These are phyloP conservation scores for Limnephilus lunatus DNA, from an alignment of 2,888 invertebrate species.

Conservation along the genomic window DNA sequence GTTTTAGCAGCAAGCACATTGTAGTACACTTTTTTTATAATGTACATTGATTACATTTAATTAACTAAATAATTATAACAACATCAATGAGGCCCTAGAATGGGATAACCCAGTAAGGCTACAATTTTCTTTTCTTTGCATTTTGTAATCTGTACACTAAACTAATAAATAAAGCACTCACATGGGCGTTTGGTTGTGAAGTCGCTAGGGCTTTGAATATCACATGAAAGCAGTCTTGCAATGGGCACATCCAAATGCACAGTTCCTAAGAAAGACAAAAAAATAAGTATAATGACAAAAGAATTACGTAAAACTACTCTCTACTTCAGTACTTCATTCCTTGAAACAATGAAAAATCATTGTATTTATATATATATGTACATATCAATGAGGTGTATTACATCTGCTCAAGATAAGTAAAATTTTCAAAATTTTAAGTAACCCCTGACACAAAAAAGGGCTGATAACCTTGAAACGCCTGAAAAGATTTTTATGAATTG, in stretches of 20 bases:
- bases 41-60: too few species aligned
- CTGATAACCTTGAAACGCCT: too few species aligned
- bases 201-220: constrained; percentile 60
- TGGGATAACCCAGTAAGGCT: too few species aligned
- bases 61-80: too few species aligned
- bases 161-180: constrained; percentile 42
- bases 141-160: too few species aligned
- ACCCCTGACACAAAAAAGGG: too few species aligned
- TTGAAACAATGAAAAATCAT: neutral
- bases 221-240: constrained; percentile 71
- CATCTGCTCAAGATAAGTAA: neutral
- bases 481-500: too few species aligned
- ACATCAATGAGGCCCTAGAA: too few species aligned
- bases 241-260: constrained; percentile 75
- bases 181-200: constrained; percentile 63
- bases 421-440: too few species aligned
- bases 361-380: neutral
- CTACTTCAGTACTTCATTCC: neutral
- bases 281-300: neutral
- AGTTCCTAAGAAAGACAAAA: constrained; percentile 70
- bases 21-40: too few species aligned
- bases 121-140: too few species aligned
- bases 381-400: neutral
- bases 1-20: too few species aligned
- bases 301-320: neutral